Evolutionary conservation across 2,113 vertebrate species (phyloP).

Genomic region (Gymnogyps californianus): DNA sequence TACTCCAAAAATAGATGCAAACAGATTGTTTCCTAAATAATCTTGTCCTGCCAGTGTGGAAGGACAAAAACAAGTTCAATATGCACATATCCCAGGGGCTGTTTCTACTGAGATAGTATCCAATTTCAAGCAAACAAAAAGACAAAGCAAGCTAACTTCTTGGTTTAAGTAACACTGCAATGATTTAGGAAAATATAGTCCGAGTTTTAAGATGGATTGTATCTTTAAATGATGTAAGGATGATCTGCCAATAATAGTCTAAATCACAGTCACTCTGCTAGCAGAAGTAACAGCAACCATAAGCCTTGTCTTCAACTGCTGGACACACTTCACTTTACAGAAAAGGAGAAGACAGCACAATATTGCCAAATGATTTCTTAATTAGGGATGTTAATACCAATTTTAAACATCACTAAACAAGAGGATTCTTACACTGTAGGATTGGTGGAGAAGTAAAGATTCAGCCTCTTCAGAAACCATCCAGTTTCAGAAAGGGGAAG

Average conservation of each 20-base stretch:
- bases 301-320: not conserved
- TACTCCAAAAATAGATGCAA: conserved; percentile 18
- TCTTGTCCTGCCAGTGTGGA: not conserved
- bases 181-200: not conserved
- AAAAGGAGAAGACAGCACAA: not conserved
- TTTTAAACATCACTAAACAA: not conserved
- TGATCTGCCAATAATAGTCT: not conserved
- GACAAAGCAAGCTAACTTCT: not conserved
- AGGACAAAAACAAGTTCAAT: not conserved
- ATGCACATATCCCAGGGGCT: not conserved
- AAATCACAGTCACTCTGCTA: not conserved
- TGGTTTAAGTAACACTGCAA: not conserved
- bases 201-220: not conserved
- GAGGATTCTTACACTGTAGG: not conserved
- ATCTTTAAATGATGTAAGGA: not conserved
- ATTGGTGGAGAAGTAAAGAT: not conserved
- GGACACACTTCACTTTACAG: not conserved
- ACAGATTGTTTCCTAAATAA: not conserved
- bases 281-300: not conserved
- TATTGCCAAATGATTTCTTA: not conserved
- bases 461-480: not conserved
- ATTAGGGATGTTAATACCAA: not conserved
- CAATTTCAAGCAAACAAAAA: not conserved
- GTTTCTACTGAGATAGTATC: not conserved
- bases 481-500: not conserved